A percentile compares a stretch with the other conserved stretches of the same genome.
phyloP scores from a whole-genome alignment of 2,797 vertebrate species.

The Micrastur ruficollis region DNA sequence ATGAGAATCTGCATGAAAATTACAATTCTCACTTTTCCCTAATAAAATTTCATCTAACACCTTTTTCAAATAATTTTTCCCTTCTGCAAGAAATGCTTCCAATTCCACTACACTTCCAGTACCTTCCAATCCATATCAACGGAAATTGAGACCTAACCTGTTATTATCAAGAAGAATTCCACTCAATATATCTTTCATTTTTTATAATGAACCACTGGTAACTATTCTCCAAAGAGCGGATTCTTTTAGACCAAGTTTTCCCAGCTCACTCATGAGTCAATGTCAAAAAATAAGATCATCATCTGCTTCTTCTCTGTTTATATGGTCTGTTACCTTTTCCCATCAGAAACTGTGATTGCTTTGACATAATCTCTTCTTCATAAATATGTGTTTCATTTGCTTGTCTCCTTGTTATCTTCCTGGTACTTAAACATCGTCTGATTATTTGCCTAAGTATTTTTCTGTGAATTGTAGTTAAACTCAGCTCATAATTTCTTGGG shows the following conservation, averaged over 20 bases:
- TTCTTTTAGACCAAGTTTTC: background rate
- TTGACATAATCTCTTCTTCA: constrained; percentile 35
- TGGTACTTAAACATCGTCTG: background rate
- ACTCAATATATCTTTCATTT: background rate
- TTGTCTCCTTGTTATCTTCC: background rate
- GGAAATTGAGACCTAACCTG: background rate
- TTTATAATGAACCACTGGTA: background rate
- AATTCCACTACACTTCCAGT: background rate
- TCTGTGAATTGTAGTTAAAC: background rate
- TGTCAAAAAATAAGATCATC: background rate
- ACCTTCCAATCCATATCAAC: background rate
- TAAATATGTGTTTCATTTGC: constrained; percentile 25
- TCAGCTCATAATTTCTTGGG: constrained; percentile 1
- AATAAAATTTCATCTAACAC: background rate
- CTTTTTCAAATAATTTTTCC: background rate
- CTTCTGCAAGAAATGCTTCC: background rate
- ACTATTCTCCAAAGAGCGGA: background rate
- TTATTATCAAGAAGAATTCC: background rate
- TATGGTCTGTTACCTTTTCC: constrained; percentile 18
- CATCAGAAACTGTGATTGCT: background rate
- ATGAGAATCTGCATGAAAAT: background rate
- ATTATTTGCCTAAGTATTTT: background rate
- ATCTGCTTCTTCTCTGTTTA: background rate
- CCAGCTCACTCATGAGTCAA: background rate
- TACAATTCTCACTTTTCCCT: background rate